Evolutionary conservation across 2,113 vertebrate species (phyloP).

Genomic region (Ia io): DNA sequence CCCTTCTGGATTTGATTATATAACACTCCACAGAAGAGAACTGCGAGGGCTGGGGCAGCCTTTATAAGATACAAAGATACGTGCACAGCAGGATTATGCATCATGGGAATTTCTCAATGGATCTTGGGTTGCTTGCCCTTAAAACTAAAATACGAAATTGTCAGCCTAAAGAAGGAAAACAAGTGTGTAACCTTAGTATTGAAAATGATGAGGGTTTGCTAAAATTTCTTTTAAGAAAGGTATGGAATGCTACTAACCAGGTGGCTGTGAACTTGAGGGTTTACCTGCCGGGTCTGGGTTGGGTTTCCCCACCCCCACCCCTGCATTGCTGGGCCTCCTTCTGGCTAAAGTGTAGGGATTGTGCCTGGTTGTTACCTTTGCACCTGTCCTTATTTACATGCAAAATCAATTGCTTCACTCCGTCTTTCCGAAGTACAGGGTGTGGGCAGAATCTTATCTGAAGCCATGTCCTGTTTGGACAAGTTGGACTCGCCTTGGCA

Average conservation of each 20-base stretch:
- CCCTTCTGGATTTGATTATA: slow-evolving; percentile 72
- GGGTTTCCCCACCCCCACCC: background rate
- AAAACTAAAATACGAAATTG: background rate
- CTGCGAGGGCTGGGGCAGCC: background rate
- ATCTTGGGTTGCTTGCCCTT: slow-evolving; percentile 9
- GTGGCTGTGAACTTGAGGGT: slow-evolving; percentile 27
- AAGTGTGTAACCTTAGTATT: slow-evolving; percentile 41
- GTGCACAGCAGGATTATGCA: background rate
- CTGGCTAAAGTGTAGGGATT: slow-evolving; percentile 52
- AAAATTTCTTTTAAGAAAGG: slow-evolving; percentile 24
- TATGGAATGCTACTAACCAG: background rate
- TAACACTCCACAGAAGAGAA: slow-evolving; percentile 52
- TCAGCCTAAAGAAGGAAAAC: background rate
- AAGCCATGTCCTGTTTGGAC: slow-evolving; percentile 87
- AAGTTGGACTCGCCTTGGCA: slow-evolving; percentile 84
- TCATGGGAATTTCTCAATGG: background rate
- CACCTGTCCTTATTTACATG: slow-evolving; percentile 84
- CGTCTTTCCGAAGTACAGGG: slow-evolving; percentile 83
- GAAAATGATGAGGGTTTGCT: background rate
- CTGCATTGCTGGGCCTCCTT: background rate
- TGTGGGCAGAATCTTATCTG: slow-evolving; percentile 85
- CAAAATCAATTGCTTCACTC: slow-evolving; percentile 81
- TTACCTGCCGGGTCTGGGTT: background rate
- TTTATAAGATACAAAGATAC: background rate
- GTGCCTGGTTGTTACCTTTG: slow-evolving; percentile 79